Evolutionary conservation across 37 sponge, comb jelly and placozoan genomes (phyloP), one percentile per base, ranked within the genome.

Genomic region (Tethya wilhelma): DNA sequence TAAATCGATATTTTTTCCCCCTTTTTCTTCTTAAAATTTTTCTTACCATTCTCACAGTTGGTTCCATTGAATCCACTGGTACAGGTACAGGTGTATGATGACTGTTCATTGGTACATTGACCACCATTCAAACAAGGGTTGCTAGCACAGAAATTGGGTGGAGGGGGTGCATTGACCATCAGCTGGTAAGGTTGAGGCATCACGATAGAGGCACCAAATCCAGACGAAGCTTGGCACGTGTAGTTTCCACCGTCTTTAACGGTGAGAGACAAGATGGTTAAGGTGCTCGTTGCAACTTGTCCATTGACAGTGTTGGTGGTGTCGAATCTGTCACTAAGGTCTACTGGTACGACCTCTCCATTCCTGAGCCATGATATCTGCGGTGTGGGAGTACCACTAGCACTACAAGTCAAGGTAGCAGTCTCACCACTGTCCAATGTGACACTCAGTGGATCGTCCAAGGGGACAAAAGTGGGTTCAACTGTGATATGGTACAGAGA

Each of bases 61-160:
- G 37, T 23, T 9, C 85, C 85, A 34, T 22, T 70, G 40, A 67
- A 77, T n/a, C 59, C 71, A n/a, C 0, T 40, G 0, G 7, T 23
- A 69, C 85, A 85, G 1, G 4, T 34, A 56, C 85, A 85, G 38
- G 11, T 59, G 31, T 55, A 69, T 7, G 67, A 69, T 1, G 41
- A 56, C 12, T 56, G 53, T 42, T n/a, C 39, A 56, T 45, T 66
- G 25, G 36, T n/a, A 67, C 85, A 85, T 44, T 43, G 65, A 12
- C 78, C 85, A 17, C 60, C 60, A 43, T 85, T 76, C 69, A 8
- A 63, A 59, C 85, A 84, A 20, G 77, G 84, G 37, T 56, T 45
- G 22, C n/a, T 9, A 59, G 17, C 20, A 44, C 69, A 68, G 56
- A 55, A 40, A 42, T 84, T 40, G n/a, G 19, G 36, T 17, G 44